These are phyloP conservation scores for Hypomecis punctinalis DNA, from an alignment of 2,888 invertebrate species.

Conservation along the genomic window DNA sequence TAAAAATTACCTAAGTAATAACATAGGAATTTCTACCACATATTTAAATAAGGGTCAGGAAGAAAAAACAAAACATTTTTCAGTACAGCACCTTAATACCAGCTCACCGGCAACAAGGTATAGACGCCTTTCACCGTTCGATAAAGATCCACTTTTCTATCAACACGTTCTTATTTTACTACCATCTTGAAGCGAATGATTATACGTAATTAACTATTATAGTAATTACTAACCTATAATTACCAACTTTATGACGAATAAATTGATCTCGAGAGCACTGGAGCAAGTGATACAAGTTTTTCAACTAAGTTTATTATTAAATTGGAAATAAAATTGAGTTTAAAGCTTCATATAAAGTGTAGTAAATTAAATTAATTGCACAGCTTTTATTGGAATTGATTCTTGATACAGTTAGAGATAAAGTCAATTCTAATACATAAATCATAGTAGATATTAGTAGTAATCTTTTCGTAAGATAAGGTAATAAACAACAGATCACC, in stretches of 20 bases:
- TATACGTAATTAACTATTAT: constrained; percentile 59
- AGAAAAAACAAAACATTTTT: background rate
- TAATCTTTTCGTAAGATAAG: too few relatives aligned
- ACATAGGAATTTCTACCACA: background rate
- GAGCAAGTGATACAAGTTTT: constrained; percentile 23
- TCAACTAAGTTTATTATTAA: constrained; percentile 19
- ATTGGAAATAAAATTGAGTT: constrained; percentile 25
- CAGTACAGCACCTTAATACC: constrained; percentile 21
- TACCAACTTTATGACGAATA: constrained; percentile 51
- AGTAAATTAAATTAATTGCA: constrained; percentile 15
- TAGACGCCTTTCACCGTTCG: constrained; percentile 71
- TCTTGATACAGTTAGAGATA: background rate
- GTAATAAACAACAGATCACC: too few relatives aligned
- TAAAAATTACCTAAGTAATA: background rate
- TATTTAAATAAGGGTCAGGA: background rate
- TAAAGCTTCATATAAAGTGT: background rate
- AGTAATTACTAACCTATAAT: constrained; percentile 16
- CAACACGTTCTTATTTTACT: constrained; percentile 57
- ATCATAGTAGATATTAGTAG: too few relatives aligned
- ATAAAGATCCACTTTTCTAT: constrained; percentile 78
- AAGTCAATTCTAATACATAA: too few relatives aligned
- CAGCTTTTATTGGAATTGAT: constrained; percentile 5
- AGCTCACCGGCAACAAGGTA: constrained; percentile 44
- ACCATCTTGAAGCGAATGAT: constrained; percentile 59
- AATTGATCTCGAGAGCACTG: constrained; percentile 24